Base-by-base conservation (phyloP, 2,113 vertebrate genomes). In the Stictonetta naevosa region DNA sequence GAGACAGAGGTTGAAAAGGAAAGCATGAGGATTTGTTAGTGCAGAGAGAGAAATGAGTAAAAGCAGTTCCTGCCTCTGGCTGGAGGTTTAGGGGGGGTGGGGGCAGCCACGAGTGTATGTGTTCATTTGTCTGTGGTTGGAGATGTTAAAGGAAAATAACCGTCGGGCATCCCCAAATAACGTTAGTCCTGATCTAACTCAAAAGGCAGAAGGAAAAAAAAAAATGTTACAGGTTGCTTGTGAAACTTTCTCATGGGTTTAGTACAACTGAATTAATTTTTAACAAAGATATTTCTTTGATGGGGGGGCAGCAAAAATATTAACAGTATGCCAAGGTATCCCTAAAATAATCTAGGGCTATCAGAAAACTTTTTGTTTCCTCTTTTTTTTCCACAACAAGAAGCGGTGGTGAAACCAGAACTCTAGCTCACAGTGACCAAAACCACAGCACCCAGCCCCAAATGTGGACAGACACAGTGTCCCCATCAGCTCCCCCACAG, bases 41-140 rank as follows among this genome's bases (percentile, higher is more conserved):
- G 10, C 0, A 0, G 59, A 46, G 29, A 52, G 85, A 67, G 23
- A n/a, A 73, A 72, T 9, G 22, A 0, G 1, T 34, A 56, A 85
- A 19, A 23, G 74, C 50, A 38, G 26, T 31, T 58, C 33, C 40
- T 31, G 26, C 4, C 0, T 7, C 15, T 8, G 28, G 26, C 13
- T 56, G 46, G 4, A 34, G 13, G 29, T 56, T 42, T 25, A 8
- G 59, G 13, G 25, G 29, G 48, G 23, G 28, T 15, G 23, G 59
- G 77, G 48, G 9, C 42, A 26, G 18, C 29, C 29, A 13, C 0
- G 0, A 64, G 59, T 50, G 13, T 5, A 6, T 1, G 0, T 25
- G 44, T 19, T 52, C 25, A 0, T 3, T 59, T 33, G 36, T 20
- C 74, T 56, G 4, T 25, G 22, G 2, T 19, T 44, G 72, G 26